Percentiles rank a stretch among this genome's conserved stretches.
phyloP scores from a whole-genome alignment of 2,888 invertebrate species.

The Orchesellides sinensis region DNA sequence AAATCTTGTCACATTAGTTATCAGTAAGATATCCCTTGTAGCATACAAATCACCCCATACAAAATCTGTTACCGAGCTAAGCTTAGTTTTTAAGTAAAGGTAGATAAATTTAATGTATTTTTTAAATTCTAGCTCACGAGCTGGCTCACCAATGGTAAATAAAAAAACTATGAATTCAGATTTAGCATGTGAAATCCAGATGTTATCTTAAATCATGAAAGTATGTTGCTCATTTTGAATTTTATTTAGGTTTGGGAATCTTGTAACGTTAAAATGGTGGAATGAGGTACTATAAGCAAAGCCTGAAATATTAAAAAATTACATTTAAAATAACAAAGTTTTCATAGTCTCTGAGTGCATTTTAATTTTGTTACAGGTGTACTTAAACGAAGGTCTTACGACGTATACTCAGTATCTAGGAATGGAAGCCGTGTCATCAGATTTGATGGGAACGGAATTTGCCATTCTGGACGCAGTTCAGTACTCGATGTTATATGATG shows the following conservation, averaged over 20 bases:
- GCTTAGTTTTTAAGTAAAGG: neutral
- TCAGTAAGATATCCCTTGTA: slow-evolving; percentile 22
- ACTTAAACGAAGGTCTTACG: slow-evolving; percentile 61
- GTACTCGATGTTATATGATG: slow-evolving; percentile 56
- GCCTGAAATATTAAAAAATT: too few species aligned
- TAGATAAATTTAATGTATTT: neutral
- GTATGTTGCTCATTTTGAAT: neutral
- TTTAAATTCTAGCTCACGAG: slow-evolving; percentile 46
- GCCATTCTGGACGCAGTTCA: slow-evolving; percentile 52
- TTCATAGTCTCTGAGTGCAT: too few species aligned
- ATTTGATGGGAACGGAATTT: slow-evolving; percentile 33
- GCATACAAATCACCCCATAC: neutral
- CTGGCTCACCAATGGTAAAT: slow-evolving; percentile 60
- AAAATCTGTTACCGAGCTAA: too few species aligned
- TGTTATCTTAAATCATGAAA: neutral
- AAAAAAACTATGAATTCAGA: neutral
- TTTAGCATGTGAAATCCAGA: neutral
- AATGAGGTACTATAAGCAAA: too few species aligned
- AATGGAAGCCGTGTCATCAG: slow-evolving; percentile 39
- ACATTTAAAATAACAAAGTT: too few species aligned
- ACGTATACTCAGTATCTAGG: slow-evolving; percentile 57
- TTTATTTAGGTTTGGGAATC: slow-evolving; percentile 59
- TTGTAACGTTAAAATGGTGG: slow-evolving; percentile 71
- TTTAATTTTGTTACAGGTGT: too few species aligned
- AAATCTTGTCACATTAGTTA: slow-evolving; percentile 35